Conservation (phyloP, 2,888 invertebrate species). For the Cephus spinipes region DNA sequence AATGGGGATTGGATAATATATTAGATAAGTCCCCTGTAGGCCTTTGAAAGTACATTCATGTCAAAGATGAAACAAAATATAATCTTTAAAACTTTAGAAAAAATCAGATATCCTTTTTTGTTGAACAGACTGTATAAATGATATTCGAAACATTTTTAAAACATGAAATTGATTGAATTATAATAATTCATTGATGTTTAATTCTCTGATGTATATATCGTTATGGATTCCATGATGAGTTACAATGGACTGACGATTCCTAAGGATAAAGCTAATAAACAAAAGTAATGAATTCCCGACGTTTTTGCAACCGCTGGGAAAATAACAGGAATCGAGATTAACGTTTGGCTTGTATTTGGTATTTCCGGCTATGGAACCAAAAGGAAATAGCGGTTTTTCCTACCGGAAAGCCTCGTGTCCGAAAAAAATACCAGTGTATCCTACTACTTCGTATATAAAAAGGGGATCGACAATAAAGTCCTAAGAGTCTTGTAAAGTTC, state of each 20-base stretch:
- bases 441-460: neutral
- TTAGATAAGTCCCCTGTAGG: too few relatives aligned
- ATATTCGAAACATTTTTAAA: neutral
- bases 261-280: neutral
- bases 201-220: neutral
- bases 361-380: neutral
- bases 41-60: too few relatives aligned
- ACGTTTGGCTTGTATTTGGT: neutral
- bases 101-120: too few relatives aligned
- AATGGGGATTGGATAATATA: too few relatives aligned
- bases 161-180: neutral
- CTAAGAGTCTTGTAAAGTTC: neutral
- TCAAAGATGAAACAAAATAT: too few relatives aligned
- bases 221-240: neutral
- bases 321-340: neutral
- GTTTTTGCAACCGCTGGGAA: neutral
- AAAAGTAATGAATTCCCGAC: neutral
- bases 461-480: neutral
- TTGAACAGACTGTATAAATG: neutral
- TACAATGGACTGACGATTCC: neutral
- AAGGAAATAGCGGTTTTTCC: neutral
- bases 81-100: too few relatives aligned
- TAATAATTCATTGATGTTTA: neutral
- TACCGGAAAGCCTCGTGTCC: neutral
- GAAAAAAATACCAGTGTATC: neutral